Percentiles rank a stretch among this genome's conserved stretches.
Conservation (phyloP, 2,888 invertebrate species). For the Monochamus alternatus region DNA sequence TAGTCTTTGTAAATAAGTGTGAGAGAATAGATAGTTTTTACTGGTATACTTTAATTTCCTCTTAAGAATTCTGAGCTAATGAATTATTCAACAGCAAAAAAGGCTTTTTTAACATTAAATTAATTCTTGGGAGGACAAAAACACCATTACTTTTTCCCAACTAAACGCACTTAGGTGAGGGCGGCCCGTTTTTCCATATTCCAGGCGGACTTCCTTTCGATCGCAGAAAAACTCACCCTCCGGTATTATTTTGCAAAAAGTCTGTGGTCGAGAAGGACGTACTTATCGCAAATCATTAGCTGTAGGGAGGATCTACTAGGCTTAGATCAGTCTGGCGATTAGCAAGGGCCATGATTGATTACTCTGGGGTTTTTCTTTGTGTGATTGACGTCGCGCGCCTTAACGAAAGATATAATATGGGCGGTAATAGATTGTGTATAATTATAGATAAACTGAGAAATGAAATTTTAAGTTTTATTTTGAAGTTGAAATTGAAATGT, state of each 20-base stretch:
- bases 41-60: too few relatives aligned
- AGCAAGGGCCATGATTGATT: constrained; percentile 58
- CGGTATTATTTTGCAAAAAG: constrained; percentile 44
- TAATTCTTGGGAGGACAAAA: too few relatives aligned
- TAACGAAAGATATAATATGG: constrained; percentile 32
- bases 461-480: not conserved
- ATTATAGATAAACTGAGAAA: not conserved
- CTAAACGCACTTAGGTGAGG: not conserved
- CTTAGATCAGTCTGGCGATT: constrained; percentile 56
- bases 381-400: constrained; percentile 28
- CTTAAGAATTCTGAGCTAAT: too few relatives aligned
- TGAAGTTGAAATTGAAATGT: not conserved
- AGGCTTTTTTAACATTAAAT: too few relatives aligned
- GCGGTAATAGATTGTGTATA: constrained; percentile 16
- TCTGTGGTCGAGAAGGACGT: constrained; percentile 51
- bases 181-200: constrained; percentile 22
- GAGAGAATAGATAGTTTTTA: too few relatives aligned
- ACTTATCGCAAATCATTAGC: constrained; percentile 60
- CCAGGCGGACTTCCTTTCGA: constrained; percentile 12
- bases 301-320: constrained; percentile 56
- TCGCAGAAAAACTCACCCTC: constrained; percentile 32
- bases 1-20: too few relatives aligned
- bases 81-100: too few relatives aligned
- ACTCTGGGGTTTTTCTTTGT: constrained; percentile 35
- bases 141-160: too few relatives aligned